Base-by-base conservation (phyloP, 2,113 vertebrate species). In the Mastomys natalensis region DNA sequence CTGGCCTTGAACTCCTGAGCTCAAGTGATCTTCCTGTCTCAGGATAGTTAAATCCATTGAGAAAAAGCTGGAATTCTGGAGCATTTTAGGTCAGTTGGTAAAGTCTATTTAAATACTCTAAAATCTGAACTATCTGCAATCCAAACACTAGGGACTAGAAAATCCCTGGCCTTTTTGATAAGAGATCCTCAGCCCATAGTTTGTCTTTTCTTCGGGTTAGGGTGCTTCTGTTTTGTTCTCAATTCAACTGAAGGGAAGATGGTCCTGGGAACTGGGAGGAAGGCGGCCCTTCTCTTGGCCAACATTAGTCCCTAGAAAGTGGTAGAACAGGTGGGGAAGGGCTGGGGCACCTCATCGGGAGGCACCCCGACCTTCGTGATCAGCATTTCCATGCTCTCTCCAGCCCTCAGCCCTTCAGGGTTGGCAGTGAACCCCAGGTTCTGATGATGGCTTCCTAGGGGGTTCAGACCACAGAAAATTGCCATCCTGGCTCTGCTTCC, bases 381-480 rank as follows among this genome's bases (percentile, higher is more conserved):
- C 95, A 45, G 62, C 95, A 53, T 66, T 15, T 94, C 95, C 43
- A 66, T 95, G 7, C 19, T 11, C 97, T 2, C 43, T 95, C 95
- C 53, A 96, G 19, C 12, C 7, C 97, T 1, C 43, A 96, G 53
- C 5, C 11, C 55, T 89, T 77, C 45, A 91, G 60, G 88, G 55
- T 90, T 10, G 64, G 92, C 90, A 76, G 89, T 94, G 74, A 96
- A 93, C 97, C 94, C 97, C 94, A 66, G 87, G 74, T 87, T 97
- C 97, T 43, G 72, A 94, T 97, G 96, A 94, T 91, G 97, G 97
- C 96, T 98, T 97, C 97, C 91, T 0, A 7, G 0, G 90, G 40
- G 97, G 94, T 98, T 97, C 97, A 95, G 88, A 97, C 90, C 34
- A 72, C 68, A 72, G 68, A 72, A n/a, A n/a, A 73, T 9, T 34